Conservation (phyloP, 2,888 invertebrate genomes). For the Orchesella flavescens region DNA sequence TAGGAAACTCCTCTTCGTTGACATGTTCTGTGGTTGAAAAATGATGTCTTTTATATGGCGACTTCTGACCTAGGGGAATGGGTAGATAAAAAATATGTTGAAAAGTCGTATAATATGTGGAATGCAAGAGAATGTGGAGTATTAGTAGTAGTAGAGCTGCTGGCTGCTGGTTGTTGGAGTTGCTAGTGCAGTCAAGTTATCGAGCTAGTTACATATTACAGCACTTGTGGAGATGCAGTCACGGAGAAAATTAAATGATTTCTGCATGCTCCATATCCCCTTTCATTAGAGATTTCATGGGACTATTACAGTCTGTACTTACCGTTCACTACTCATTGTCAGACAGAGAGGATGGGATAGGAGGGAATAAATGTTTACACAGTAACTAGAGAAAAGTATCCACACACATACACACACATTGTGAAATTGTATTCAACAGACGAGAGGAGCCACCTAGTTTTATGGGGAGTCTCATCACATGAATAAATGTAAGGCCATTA, state of each 20-base stretch:
- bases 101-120: neutral
- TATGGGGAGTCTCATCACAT: too few relatives aligned
- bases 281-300: conserved; percentile 8
- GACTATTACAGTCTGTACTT: neutral
- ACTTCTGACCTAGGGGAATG: too few relatives aligned
- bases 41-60: too few relatives aligned
- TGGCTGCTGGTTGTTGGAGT: neutral
- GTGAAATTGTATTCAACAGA: too few relatives aligned
- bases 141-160: too few relatives aligned
- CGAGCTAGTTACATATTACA: neutral
- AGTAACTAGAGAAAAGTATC: neutral
- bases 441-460: too few relatives aligned
- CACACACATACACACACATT: too few relatives aligned
- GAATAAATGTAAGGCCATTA: too few relatives aligned
- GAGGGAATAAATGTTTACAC: too few relatives aligned
- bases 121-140: neutral
- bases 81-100: too few relatives aligned
- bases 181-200: neutral
- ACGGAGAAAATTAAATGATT: conserved; percentile 42
- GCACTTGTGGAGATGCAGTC: conserved; percentile 19
- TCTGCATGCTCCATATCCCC: conserved; percentile 21
- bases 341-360: neutral
- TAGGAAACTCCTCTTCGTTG: too few relatives aligned
- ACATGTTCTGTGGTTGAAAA: too few relatives aligned
- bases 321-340: neutral